phyloP scores from a whole-genome alignment of 2,797 vertebrate genomes.

The Crax fasciolata region DNA sequence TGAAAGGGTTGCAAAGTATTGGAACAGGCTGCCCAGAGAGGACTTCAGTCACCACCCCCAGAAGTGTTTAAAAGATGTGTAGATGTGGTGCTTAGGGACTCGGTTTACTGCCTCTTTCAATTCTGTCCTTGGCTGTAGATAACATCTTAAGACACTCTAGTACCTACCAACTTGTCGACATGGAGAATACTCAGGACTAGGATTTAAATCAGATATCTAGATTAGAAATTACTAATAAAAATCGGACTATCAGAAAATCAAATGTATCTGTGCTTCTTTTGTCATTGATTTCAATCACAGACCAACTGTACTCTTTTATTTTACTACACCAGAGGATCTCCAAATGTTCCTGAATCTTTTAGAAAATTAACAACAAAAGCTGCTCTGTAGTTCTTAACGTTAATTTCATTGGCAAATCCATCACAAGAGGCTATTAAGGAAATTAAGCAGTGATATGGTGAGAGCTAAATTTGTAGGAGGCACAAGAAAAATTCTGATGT shows the following conservation, averaged over 20 bases:
- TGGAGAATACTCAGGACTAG: not conserved
- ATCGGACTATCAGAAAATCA: not conserved
- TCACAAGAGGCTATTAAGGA: slow-evolving; percentile 12
- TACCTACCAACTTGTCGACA: not conserved
- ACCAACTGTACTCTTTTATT: not conserved
- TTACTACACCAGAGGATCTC: not conserved
- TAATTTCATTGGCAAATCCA: slow-evolving; percentile 12
- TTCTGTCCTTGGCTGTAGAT: not conserved
- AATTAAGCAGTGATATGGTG: not conserved
- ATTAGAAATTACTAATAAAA: not conserved
- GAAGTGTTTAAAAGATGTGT: not conserved
- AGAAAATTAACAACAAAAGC: slow-evolving; percentile 25
- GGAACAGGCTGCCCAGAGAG: no score
- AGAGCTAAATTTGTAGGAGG: slow-evolving; percentile 20
- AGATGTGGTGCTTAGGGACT: not conserved
- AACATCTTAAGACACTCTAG: not conserved
- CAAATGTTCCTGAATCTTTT: not conserved
- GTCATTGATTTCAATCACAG: not conserved
- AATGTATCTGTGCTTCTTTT: not conserved
- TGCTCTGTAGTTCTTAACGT: slow-evolving; percentile 8
- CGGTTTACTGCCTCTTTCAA: not conserved
- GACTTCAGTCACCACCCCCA: not conserved
- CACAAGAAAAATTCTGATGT: slow-evolving; percentile 1
- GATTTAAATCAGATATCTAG: not conserved
- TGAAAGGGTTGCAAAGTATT: no score